Evolutionary conservation across 2,797 vertebrate species (phyloP), one percentile per base, ranked within the genome.

Genomic region (Aplochiton taeniatus): DNA sequence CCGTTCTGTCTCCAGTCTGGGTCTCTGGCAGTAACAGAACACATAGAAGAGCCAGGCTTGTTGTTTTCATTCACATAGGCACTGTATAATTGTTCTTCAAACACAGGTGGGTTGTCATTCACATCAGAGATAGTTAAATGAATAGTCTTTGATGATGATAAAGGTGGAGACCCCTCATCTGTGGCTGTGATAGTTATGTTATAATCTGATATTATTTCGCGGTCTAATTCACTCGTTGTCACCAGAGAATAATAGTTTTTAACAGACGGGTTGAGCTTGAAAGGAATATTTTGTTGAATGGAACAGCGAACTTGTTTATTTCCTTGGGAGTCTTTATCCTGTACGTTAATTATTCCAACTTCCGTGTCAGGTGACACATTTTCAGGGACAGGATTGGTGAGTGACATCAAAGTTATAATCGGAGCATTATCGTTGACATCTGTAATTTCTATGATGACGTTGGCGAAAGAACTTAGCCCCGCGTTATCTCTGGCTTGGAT

Each of bases 341-440:
- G 60, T 0, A 75, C 49, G 63, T 67, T 75, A 4, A 75, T 68
- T 2, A 75, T 64, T 10, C 50, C 73, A 2, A 74, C 71, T 31
- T 73, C 75, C 20, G 59, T 74, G 4, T 65, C 76, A 11, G 48
- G 45, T 0, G 50, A 9, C 0, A 84, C 50, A 1, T 89, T 86
- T 67, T 94, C 92, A 0, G 81, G 73, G 68, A 93, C 53, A 0
- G 87, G 84, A 20, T 69, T 88, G 8, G 80, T 72, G 0, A 92
- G 61, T 0, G 89, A 90, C 12, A 84, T 81, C 1, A 92, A 14
- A 0, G 76, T 71, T 59, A 92, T 46, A 0, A 80, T 58, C 11
- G 91, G 91, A 0, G n/a, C 65, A 2, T 91, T 91, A 58, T 93
- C 91, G 0, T 93, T 93, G 19, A 90, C 79, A 11, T 91, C 90